Evolutionary conservation across 2,113 vertebrate genomes (phyloP), one percentile per base, ranked within the genome.

Genomic region (Bos javanicus): DNA sequence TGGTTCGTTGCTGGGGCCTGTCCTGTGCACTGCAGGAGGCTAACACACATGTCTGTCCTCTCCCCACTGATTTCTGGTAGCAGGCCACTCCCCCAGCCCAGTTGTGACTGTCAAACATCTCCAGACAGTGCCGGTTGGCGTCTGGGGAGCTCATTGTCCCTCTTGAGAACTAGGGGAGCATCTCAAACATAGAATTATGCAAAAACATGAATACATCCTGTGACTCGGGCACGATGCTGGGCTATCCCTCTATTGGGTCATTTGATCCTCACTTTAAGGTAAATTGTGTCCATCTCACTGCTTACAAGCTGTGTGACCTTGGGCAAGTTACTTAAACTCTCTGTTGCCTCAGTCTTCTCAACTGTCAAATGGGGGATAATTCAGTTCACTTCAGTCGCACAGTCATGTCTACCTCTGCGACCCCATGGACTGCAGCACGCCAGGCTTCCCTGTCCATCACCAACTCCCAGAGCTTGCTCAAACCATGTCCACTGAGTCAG

Each of bases 1-100:
- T 23, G 0, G 14, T 15, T 46, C 4, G 0, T 1, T 2, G 14
- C 28, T 2, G 9, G n/a, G 19, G 26, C 3, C 50, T 0, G 1
- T 9, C 33, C 78, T 14, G 48, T 30, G 59, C 43, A 1, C 4
- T 4, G 33, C 15, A 12, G 14, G 85, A 17, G 5, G 36, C 7
- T 26, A 43, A 54, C 60, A 23, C 10, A 33, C 14, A 13, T 46
- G 48, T 54, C 33, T 3, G 21, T 21, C n/a, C 80, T 59, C 78
- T 25, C 3, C 28, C 89, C 43, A 43, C 13, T 5, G 5, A 67
- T 5, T 19, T 43, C 64, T 39, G 6, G 80, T 0, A 21, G 36
- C 78, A 15, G 6, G 33, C 59, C 10, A 48, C 52, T 54, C n/a
- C 33, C 54, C 4, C 4, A 5, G 12, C 52, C 14, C 39, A 33